Base-by-base conservation (phyloP, 2,888 invertebrate species). In the Acrobasis repandana region DNA sequence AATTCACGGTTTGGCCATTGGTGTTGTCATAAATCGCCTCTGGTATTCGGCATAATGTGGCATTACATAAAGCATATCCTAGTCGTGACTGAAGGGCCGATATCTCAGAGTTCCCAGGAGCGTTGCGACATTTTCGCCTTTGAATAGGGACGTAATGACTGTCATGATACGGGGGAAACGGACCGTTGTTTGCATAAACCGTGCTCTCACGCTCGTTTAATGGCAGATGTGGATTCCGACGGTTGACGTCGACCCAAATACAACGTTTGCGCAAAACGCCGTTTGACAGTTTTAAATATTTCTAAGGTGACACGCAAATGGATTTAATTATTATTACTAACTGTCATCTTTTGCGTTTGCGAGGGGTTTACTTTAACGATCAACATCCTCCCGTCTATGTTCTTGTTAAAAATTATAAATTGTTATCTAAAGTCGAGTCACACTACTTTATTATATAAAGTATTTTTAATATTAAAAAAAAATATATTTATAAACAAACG, bases 141-240 rank as follows among this genome's bases (percentile, higher is more conserved):
- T 61, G 62, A 60, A 58, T 65, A 67, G 68, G 80, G 80, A 81
- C 79, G 73, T 88, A 87, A 89, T 88, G 81, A 82, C 82, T 75
- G 79, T 76, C 80, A 80, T 82, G 81, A 76, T 80, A 77, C 79
- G 76, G 76, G 78, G 81, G 78, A 81, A 83, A 83, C 79, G 76
- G 76, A 70, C 74, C 74, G 82, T 82, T 80, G 83, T 88, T 89
- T 85, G 82, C 85, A 86, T 86, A 84, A 85, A 84, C 80, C 80
- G 74, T 79, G 77, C 70, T 77, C 85, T 83, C 86, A 85, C 84
- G 88, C 82, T 87, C 79, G 77, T 77, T 79, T 83, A 85, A 80
- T 80, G 72, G 73, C 73, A 72, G 72, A 75, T 75, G 72, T 74
- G 71, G 73, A 71, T 65, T 77, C 46, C 20, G 43, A 20, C 20